Evolutionary conservation across 1,140 invertebrate species (phyloP).

Genomic region (Nephila pilipes): DNA sequence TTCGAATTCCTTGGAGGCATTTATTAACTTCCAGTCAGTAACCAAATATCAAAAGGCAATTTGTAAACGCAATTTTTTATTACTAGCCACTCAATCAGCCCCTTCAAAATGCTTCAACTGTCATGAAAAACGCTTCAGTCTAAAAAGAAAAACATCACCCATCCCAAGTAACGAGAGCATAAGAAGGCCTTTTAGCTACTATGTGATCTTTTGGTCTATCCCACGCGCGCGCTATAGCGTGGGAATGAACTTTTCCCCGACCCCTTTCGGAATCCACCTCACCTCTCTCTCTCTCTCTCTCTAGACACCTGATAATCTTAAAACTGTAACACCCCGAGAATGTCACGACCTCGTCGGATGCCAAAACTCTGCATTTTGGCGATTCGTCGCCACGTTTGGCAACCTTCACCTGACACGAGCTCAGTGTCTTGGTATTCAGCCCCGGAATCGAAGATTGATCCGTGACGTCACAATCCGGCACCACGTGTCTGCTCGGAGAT

Average conservation of each 20-base stretch:
- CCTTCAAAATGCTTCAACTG: no score
- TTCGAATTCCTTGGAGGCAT: no score
- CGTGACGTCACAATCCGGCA: slow-evolving; percentile 54
- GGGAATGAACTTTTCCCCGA: slow-evolving; percentile 8
- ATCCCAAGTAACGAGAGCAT: no score
- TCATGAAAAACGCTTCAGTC: no score
- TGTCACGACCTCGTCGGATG: slow-evolving; percentile 20
- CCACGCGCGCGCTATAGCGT: not conserved
- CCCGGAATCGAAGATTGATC: slow-evolving; percentile 68
- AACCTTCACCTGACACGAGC: not conserved
- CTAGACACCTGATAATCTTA: not conserved
- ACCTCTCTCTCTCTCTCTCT: not conserved
- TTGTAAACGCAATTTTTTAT: no score
- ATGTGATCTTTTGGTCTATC: not conserved
- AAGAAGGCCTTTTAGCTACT: not conserved
- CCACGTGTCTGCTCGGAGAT: slow-evolving; percentile 42
- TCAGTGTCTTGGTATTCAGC: slow-evolving; percentile 34
- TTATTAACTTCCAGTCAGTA: no score
- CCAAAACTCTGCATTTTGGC: not conserved
- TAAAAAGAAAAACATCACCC: no score
- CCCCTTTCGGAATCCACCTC: not conserved
- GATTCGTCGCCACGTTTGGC: not conserved
- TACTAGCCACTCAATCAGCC: no score
- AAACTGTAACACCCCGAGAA: slow-evolving; percentile 7
- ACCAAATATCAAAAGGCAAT: no score